Evolutionary conservation across 2,888 invertebrate genomes (phyloP).

Genomic region (Heliconius charithonia): DNA sequence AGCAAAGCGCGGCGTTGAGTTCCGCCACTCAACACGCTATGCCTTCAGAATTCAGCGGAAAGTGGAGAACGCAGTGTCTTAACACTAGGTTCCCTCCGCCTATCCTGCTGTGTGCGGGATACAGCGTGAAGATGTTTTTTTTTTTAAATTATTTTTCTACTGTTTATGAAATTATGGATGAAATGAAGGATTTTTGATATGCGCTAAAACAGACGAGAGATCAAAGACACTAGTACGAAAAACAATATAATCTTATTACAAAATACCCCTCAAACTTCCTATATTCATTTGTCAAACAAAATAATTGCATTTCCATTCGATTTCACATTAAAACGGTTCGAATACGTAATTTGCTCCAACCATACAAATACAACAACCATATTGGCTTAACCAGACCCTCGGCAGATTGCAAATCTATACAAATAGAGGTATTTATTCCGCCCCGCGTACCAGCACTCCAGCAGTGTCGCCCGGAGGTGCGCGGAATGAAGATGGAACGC

Average conservation of each 20-base stretch:
- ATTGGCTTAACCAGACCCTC: slow-evolving; percentile 39
- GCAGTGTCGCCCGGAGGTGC: slow-evolving; percentile 50
- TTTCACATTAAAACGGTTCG: slow-evolving; percentile 19
- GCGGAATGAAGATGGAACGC: slow-evolving; percentile 58
- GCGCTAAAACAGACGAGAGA: too few relatives aligned
- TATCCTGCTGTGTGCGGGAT: too few relatives aligned
- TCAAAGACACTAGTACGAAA: neutral
- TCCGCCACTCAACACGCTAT: too few relatives aligned
- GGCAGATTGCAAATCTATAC: slow-evolving; percentile 58
- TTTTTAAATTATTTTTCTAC: too few relatives aligned
- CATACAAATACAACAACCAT: slow-evolving; percentile 35
- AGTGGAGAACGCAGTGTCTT: too few relatives aligned
- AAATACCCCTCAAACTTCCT: neutral
- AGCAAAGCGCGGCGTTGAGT: too few relatives aligned
- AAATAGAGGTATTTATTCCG: slow-evolving; percentile 61
- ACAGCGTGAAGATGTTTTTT: too few relatives aligned
- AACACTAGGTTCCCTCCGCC: too few relatives aligned
- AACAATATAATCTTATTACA: neutral
- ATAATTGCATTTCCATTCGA: slow-evolving; percentile 10
- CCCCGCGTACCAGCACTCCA: slow-evolving; percentile 52
- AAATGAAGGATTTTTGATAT: too few relatives aligned
- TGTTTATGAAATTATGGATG: too few relatives aligned
- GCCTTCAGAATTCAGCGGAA: too few relatives aligned
- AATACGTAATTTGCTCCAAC: slow-evolving; percentile 35
- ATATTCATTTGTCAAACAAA: slow-evolving; percentile 9